Base-by-base conservation (phyloP, 2,113 vertebrate genomes). In the Callorhinus ursinus region DNA sequence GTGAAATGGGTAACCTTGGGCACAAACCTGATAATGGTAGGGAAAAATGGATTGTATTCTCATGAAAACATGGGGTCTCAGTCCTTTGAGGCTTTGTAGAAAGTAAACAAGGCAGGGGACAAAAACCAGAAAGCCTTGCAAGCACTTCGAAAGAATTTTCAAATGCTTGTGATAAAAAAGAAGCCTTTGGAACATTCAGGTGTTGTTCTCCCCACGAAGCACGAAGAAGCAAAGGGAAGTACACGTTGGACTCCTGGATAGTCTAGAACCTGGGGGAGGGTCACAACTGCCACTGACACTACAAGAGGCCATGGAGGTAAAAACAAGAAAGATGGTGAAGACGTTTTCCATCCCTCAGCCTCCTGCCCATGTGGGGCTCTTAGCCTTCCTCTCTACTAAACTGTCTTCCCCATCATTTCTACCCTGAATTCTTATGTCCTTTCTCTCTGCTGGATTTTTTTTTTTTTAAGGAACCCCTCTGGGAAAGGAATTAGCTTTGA, bases 181-280 rank as follows among this genome's bases (percentile, higher is more conserved):
- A 57, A 14, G 2, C 4, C 4, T 74, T 15, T 3, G 51, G 51
- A 55, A 19, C 2, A 0, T 55, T 36, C 2, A 3, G 18, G n/a
- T 46, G 15, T 46, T 65, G 7, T 51, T 82, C 9, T 15, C 13
- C 67, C 18, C 10, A 36, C 1, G 8, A 0, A 9, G 46, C 10
- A 36, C 1, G 8, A 0, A 9, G 46, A 90, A 92, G 42, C 24
- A 79, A 26, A 13, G 8, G 2, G 26, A 88, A 36, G 24, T 21
- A 42, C 31, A 71, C n/a, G 39, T 14, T 92, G 59, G 53, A 76
- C 21, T 36, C 36, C 9, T 19, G 59, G 14, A 31, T 72, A 7
- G 53, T 74, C 26, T 8, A 84, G 36, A 49, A 6, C 16, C 24
- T 1, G 16, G 36, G 42, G 49, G 28, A 83, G 1, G 12, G 36